A percentile compares a stretch with the other conserved stretches of the same genome.
These are phyloP conservation scores for Agrotis segetum DNA, from an alignment of 2,888 invertebrate species.

Conservation along the genomic window DNA sequence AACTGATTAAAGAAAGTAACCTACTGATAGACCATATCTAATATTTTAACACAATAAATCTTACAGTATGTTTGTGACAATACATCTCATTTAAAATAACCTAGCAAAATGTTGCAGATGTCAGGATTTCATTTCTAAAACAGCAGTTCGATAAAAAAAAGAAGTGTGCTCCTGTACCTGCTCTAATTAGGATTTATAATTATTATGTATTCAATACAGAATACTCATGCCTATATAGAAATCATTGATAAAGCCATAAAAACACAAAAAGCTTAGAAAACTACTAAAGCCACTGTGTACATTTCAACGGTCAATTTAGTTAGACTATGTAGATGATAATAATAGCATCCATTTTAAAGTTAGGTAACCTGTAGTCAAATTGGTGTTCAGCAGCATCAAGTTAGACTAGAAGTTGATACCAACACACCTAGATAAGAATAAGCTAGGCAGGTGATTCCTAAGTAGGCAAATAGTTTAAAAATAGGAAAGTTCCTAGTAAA, in stretches of 20 bases:
- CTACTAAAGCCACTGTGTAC: not conserved
- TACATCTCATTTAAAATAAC: slow-evolving; percentile 2
- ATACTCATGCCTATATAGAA: not conserved
- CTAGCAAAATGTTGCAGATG: not conserved
- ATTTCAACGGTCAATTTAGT: not conserved
- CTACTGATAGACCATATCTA: not conserved
- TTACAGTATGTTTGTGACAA: not conserved
- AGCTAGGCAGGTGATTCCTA: too few species aligned
- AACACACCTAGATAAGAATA: too few species aligned
- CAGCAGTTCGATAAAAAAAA: not conserved
- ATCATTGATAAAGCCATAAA: not conserved
- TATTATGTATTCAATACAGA: not conserved
- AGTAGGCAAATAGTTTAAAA: too few species aligned
- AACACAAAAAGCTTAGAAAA: too few species aligned
- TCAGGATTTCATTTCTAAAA: not conserved
- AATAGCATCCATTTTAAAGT: not conserved
- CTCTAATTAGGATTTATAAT: not conserved
- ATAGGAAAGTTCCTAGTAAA: too few species aligned
- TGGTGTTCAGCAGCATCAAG: not conserved
- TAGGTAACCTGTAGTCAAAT: not conserved
- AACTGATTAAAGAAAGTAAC: not conserved
- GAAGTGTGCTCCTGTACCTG: not conserved
- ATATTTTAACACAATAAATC: not conserved
- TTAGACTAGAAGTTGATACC: not conserved
- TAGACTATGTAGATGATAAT: too few species aligned